Percentiles rank a stretch among this genome's conserved stretches.
Conservation (phyloP, 2,888 invertebrate genomes). For the Phortica magna region DNA sequence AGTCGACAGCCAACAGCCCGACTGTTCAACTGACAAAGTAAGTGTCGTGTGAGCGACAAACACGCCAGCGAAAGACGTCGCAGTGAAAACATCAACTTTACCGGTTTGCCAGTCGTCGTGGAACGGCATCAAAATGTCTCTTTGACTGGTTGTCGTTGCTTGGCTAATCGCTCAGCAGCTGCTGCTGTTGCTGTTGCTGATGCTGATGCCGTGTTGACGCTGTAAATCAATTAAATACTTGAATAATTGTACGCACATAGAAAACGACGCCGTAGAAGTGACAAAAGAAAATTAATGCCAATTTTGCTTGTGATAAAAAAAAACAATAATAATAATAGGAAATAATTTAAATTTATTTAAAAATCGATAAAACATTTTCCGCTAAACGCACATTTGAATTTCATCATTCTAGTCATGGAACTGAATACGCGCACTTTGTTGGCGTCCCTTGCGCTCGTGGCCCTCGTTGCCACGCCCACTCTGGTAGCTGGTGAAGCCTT, state of each 20-base stretch:
- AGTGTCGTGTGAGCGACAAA: no score
- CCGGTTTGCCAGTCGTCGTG: not conserved
- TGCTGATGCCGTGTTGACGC: not conserved
- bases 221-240: not conserved
- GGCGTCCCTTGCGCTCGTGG: slow-evolving; percentile 49
- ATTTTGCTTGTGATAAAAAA: not conserved
- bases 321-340: not conserved
- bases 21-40: not conserved
- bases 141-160: not conserved
- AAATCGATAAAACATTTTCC: not conserved
- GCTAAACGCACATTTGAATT: not conserved
- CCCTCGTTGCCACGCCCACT: slow-evolving; percentile 71
- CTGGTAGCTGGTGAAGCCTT: slow-evolving; percentile 80
- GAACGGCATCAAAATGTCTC: not conserved
- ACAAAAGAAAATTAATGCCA: not conserved
- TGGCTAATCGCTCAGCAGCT: not conserved
- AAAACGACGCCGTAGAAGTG: not conserved
- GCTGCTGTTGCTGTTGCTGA: not conserved
- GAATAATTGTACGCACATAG: not conserved
- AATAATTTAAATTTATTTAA: slow-evolving; percentile 30
- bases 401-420: slow-evolving; percentile 65
- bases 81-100: slow-evolving; percentile 20
- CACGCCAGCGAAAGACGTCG: not conserved
- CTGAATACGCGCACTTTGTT: slow-evolving; percentile 76
- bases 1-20: not conserved